phyloP scores from a whole-genome alignment of 2,797 vertebrate species.

The Acrossocheilus wenchowensis region DNA sequence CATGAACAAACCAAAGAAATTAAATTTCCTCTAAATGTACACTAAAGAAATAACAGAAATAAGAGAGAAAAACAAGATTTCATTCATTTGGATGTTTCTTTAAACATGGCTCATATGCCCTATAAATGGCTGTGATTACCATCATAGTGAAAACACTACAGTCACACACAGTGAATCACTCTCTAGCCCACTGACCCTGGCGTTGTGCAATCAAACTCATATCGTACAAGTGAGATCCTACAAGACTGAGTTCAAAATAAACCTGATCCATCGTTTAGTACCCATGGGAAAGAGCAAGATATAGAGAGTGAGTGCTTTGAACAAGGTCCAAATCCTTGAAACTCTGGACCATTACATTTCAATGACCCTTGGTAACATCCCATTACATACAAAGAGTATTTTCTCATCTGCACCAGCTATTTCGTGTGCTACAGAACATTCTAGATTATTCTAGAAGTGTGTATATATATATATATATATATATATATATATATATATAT shows the following conservation, averaged over 20 bases:
- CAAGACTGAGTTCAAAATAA: slow-evolving; percentile 49
- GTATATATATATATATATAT: too few species aligned
- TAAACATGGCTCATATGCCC: background rate
- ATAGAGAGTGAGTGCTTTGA: slow-evolving; percentile 42
- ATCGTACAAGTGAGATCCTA: slow-evolving; percentile 22
- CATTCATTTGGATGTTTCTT: background rate
- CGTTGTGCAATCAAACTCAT: slow-evolving; percentile 41
- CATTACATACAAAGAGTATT: slow-evolving; percentile 46
- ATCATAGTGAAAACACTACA: slow-evolving; percentile 42
- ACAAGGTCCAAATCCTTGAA: slow-evolving; percentile 43
- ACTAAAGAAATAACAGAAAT: background rate
- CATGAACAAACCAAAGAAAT: background rate
- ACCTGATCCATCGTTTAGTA: slow-evolving; percentile 41
- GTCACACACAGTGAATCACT: slow-evolving; percentile 22
- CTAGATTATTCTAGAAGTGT: background rate
- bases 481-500: too few species aligned
- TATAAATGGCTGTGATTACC: background rate
- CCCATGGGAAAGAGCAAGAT: slow-evolving; percentile 33
- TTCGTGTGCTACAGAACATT: background rate
- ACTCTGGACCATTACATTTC: slow-evolving; percentile 52
- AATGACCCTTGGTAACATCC: slow-evolving; percentile 39
- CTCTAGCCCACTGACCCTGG: slow-evolving; percentile 40
- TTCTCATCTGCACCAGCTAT: slow-evolving; percentile 16
- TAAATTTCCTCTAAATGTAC: background rate
- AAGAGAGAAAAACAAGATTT: background rate